Percentiles rank a stretch among this genome's conserved stretches.
phyloP scores from a whole-genome alignment of 2,888 invertebrate genomes.

The Melieria omissa region DNA sequence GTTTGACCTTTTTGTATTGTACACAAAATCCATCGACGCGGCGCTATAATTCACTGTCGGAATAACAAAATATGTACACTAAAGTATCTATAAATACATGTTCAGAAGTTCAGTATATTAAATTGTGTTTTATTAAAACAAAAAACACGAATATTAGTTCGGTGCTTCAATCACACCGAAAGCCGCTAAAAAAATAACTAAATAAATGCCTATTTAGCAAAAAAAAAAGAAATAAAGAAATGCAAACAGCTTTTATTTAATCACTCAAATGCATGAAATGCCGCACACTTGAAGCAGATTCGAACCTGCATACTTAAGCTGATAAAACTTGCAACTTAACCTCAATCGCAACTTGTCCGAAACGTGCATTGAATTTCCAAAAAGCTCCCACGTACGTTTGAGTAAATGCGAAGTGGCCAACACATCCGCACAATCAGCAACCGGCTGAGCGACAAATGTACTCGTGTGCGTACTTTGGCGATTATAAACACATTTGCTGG shows the following conservation, averaged over 20 bases:
- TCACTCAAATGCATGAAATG: neutral
- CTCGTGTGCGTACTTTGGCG: slow-evolving; percentile 21
- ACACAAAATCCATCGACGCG: no score
- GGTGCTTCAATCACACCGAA: no score
- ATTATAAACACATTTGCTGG: slow-evolving; percentile 38
- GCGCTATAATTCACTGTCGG: no score
- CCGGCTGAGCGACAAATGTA: neutral
- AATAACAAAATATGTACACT: no score
- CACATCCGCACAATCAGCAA: neutral
- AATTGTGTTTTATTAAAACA: neutral
- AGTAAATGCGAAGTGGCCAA: neutral
- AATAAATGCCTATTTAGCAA: neutral
- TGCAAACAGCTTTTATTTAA: slow-evolving; percentile 13
- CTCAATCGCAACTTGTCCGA: neutral
- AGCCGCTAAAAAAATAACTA: neutral
- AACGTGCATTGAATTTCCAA: slow-evolving; percentile 26
- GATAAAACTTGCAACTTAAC: neutral
- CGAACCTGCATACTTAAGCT: neutral
- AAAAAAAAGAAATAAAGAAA: neutral
- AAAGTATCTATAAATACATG: no score
- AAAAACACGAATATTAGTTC: neutral
- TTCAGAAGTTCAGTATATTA: no score
- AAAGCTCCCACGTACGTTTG: neutral
- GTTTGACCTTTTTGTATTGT: no score
- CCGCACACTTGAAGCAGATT: neutral